Evolutionary conservation across 2,888 invertebrate species (phyloP).

Genomic region (Dynastes grantii): DNA sequence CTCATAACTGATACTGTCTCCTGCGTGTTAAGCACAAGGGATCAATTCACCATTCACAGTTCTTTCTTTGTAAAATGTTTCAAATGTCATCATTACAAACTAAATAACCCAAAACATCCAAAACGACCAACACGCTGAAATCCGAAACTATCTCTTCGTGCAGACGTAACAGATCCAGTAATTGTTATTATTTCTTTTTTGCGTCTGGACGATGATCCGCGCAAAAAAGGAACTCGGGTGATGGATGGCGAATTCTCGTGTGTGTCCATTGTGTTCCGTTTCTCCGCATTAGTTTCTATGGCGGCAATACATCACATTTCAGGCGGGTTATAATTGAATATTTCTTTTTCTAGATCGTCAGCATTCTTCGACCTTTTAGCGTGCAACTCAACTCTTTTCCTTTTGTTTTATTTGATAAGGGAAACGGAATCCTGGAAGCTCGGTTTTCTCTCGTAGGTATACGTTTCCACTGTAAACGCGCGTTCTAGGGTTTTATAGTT

Average conservation of each 20-base stretch:
- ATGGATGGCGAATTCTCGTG: constrained; percentile 48
- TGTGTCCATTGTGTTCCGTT: constrained; percentile 26
- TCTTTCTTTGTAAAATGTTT: too few species aligned
- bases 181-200: constrained; percentile 48
- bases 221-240: constrained; percentile 25
- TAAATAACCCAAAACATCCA: too few species aligned
- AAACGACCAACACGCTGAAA: too few species aligned
- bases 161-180: constrained; percentile 24
- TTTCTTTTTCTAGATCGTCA: constrained; percentile 21
- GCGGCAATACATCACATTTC: constrained; percentile 44
- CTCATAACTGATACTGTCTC: too few species aligned
- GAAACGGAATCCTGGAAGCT: too few species aligned
- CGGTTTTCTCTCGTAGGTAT: too few species aligned
- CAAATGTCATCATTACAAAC: too few species aligned
- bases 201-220: constrained; percentile 32
- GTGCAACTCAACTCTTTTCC: background rate
- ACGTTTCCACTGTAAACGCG: too few species aligned
- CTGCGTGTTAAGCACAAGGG: too few species aligned
- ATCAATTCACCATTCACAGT: too few species aligned
- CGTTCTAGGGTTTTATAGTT: too few species aligned
- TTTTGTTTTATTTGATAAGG: constrained; percentile 11
- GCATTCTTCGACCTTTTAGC: background rate
- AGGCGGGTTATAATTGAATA: constrained; percentile 44
- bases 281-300: constrained; percentile 30
- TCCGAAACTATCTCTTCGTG: background rate